Base-by-base conservation (phyloP, 2,113 vertebrate species). In the Misgurnus mizolepis region DNA sequence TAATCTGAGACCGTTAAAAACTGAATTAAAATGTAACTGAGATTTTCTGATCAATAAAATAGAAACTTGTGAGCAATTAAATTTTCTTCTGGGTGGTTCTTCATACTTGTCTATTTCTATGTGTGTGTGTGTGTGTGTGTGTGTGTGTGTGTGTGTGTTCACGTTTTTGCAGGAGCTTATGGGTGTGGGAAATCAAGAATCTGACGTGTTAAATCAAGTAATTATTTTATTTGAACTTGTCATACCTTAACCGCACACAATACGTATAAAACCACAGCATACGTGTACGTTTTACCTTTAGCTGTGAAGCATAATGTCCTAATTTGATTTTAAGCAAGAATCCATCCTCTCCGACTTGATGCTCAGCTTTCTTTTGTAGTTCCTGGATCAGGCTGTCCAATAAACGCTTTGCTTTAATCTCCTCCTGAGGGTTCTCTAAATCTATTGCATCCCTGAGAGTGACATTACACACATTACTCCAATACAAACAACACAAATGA, bases 241-340 rank as follows among this genome's bases (percentile, higher is more conserved):
- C 22, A 22, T 22, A 22, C 22, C 22, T 22, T 22, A 22, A 22
- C 22, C 22, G 22, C 22, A 22, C 22, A 22, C 22, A 22, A 22
- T 22, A 22, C 22, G 1, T 22, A 22, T 10, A 50, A 50, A 50
- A 50, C 50, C 0, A 3, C 27, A 34, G 27, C 27, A 34, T 34
- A 34, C 27, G 3, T 47, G 7, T 47, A 10, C 7, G n/a, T n/a
- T 15, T 86, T 53, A 91, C 97, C 95, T 98, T 96, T 67, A 98
- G 94, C 91, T 98, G 97, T 0, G 93, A 98, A 85, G 97, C 96
- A 0, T 99, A 98, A 93, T 98, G 96, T 84, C 97, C 96, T 89
- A 99, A 93, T 92, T 99, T 99, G 90, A 99, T 97, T 94, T 98
- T 98, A 88, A 99, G 94, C 76, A 99, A 87, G 86, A 99, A 99